phyloP scores from a whole-genome alignment of 2,797 vertebrate genomes.

The Manis crassicaudata region DNA sequence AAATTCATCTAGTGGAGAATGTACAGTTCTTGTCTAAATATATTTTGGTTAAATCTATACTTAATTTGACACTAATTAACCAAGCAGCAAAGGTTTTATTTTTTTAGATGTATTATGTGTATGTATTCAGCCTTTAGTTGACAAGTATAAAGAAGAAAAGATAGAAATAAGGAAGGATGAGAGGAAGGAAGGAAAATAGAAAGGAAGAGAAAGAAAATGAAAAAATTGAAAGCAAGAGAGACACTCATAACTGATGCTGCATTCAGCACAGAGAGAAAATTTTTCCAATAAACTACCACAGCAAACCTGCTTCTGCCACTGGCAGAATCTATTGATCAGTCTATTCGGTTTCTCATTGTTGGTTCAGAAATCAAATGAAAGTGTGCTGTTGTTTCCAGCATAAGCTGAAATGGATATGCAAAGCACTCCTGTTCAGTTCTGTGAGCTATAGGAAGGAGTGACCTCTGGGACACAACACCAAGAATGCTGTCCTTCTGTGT shows the following conservation, averaged over 20 bases:
- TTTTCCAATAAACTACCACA: conserved; percentile 41
- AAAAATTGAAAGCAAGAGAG: neutral
- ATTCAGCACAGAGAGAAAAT: conserved; percentile 6
- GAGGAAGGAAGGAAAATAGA: neutral
- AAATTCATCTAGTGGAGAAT: conserved; percentile 45
- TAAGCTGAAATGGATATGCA: conserved; percentile 43
- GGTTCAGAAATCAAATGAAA: conserved; percentile 52
- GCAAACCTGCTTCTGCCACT: conserved; percentile 55
- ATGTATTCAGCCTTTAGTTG: conserved; percentile 17
- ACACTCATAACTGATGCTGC: neutral
- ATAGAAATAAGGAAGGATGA: rapidly evolving
- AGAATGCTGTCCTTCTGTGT: neutral
- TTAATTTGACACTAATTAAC: conserved; percentile 26
- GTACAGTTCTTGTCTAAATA: neutral
- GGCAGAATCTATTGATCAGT: conserved; percentile 49
- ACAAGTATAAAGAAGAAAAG: neutral
- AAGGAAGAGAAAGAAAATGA: neutral
- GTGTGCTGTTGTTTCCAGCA: neutral
- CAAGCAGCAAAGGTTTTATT: conserved; percentile 19
- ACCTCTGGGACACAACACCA: neutral
- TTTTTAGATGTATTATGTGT: neutral
- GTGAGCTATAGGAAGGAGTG: neutral
- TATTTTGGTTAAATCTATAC: conserved; percentile 33
- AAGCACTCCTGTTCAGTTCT: neutral
- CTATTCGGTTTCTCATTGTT: conserved; percentile 29